Evolutionary conservation across 2,888 invertebrate genomes (phyloP).

Genomic region (Anagyrus pseudococci): DNA sequence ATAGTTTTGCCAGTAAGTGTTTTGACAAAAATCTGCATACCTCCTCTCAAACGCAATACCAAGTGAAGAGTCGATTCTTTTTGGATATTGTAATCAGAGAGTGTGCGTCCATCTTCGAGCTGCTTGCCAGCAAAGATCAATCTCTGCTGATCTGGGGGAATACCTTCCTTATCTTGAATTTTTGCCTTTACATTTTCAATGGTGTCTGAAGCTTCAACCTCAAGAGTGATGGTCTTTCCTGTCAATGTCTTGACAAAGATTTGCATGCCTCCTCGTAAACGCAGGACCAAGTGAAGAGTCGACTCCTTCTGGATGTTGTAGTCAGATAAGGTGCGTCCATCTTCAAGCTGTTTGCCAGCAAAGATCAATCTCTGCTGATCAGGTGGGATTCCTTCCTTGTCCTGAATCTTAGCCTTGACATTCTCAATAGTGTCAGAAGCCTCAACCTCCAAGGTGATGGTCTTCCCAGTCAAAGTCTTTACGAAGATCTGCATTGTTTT

Average conservation of each 20-base stretch:
- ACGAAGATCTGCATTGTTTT: constrained; percentile 52
- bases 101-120: constrained; percentile 46
- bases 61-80: constrained; percentile 48
- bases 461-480: constrained; percentile 46
- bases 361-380: constrained; percentile 91
- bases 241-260: constrained; percentile 31
- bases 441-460: constrained; percentile 47
- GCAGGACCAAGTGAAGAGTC: constrained; percentile 85
- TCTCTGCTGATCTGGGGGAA: constrained; percentile 49
- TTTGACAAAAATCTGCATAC: constrained; percentile 37
- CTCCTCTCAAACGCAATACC: constrained; percentile 45
- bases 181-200: constrained; percentile 49
- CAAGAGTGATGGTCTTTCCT: constrained; percentile 46
- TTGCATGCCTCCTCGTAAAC: constrained; percentile 80
- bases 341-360: constrained; percentile 94
- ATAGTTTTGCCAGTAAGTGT: constrained; percentile 44
- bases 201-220: constrained; percentile 47
- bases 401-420: constrained; percentile 45
- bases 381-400: constrained; percentile 72
- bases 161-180: constrained; percentile 50
- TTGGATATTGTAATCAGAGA: constrained; percentile 49
- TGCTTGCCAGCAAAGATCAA: constrained; percentile 50
- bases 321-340: constrained; percentile 91
- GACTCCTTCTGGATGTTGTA: constrained; percentile 96
- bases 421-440: constrained; percentile 45